Evolutionary conservation across 2,797 vertebrate species (phyloP).

Genomic region (Muraenolepis orangiensis): DNA sequence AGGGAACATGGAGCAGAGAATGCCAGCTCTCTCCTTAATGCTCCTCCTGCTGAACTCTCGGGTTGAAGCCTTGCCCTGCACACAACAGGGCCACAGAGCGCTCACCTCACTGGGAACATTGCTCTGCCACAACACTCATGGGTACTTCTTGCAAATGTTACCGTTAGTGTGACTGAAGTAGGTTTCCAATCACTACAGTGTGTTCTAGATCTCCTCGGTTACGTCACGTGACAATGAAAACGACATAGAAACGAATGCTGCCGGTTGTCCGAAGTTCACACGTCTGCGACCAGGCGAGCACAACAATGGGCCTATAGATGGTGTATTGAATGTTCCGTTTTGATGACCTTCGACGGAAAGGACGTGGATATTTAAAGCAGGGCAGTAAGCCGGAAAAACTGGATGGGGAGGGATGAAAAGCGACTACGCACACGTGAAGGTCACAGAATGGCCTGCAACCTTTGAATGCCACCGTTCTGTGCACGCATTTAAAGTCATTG

Average conservation of each 20-base stretch:
- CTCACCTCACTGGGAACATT: background rate
- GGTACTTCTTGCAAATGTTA: background rate
- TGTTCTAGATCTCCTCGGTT: background rate
- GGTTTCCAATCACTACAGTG: background rate
- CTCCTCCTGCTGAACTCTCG: constrained; percentile 86
- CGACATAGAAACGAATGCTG: background rate
- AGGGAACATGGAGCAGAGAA: constrained; percentile 85
- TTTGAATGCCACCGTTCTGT: background rate
- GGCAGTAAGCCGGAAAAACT: background rate
- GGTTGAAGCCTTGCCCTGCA: constrained; percentile 80
- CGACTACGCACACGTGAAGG: background rate
- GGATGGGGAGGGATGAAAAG: background rate
- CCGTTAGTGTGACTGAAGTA: background rate
- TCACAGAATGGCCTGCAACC: background rate
- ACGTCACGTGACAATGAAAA: background rate
- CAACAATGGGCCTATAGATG: background rate
- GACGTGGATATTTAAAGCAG: background rate
- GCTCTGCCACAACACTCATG: background rate
- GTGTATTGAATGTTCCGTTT: background rate
- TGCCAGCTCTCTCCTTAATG: constrained; percentile 87
- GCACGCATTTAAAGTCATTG: background rate
- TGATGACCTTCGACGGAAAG: background rate
- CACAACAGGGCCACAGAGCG: background rate
- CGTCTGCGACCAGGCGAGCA: background rate
- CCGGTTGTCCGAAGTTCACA: background rate